Evolutionary conservation across 2,888 invertebrate genomes (phyloP).

Genomic region (Trachelus tabidus): DNA sequence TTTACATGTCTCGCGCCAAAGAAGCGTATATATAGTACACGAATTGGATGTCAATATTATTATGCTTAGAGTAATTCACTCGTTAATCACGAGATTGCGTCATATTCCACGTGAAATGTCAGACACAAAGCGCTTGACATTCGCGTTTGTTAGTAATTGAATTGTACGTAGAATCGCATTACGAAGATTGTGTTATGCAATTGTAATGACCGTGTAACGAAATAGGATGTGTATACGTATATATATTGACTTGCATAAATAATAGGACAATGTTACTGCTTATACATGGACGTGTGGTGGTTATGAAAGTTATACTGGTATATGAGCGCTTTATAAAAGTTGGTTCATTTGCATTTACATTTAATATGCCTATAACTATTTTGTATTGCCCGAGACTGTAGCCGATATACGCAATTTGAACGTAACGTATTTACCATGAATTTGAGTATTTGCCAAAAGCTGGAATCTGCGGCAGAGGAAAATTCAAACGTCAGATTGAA

Average conservation of each 20-base stretch:
- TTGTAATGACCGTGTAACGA: not conserved
- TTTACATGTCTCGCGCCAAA: not conserved
- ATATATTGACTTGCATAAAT: not conserved
- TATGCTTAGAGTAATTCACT: not conserved
- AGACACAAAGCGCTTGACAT: not conserved
- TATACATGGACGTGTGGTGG: not conserved
- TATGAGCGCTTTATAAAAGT: not conserved
- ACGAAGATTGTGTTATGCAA: not conserved
- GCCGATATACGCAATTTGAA: constrained; percentile 9
- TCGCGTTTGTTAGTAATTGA: not conserved
- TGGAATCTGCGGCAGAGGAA: constrained; percentile 4
- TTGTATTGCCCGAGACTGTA: not conserved
- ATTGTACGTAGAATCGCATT: not conserved
- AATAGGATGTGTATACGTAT: not conserved
- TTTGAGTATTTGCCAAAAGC: constrained; percentile 14
- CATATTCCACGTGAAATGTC: not conserved
- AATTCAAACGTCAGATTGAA: constrained; percentile 19
- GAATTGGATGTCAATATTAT: not conserved
- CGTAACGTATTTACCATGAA: constrained; percentile 12
- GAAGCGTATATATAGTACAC: not conserved
- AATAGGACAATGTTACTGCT: not conserved
- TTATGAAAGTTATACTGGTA: not conserved
- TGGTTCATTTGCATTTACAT: not conserved
- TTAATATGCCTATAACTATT: not conserved
- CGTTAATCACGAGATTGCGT: not conserved